Base-by-base conservation (phyloP, 2,888 invertebrate genomes). In the Tetramorium bicarinatum region DNA sequence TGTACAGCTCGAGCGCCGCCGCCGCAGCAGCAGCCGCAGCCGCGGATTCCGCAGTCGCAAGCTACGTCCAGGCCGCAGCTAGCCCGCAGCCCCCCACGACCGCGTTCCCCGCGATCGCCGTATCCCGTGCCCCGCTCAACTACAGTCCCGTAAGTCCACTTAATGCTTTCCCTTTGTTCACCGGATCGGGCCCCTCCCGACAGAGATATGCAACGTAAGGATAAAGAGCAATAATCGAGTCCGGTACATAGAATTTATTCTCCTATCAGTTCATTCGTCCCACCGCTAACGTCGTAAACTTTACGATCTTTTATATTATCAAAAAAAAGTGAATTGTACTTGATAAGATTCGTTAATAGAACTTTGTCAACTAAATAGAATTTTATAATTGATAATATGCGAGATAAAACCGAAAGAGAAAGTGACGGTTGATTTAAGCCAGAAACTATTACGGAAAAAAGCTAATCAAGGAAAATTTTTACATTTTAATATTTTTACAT, bases 51-150 rank as follows among this genome's bases (percentile, higher is more conserved):
- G 94, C 94, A 89, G 97, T 98, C 91, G 96, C 96, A 92, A 98
- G 98, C 95, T 99, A 99, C 95, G 98, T 99, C 95, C 99, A 99
- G 96, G 99, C 99, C 93, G 98, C 96, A 86, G 96, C 99, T 93
- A 99, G 98, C 96, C 99, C 99, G 93, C 99, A 99, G 96, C 99
- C 99, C 93, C 98, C 98, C 87, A 94, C 94, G 88, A 96, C 96
- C 94, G 98, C 98, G 94, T 99, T 99, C 96, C 98, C 98, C 94
- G 97, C 98, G 92, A 98, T 98, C 95, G 98, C 98, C 93, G 98
- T 98, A 95, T 98, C 98, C 96, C 97, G 98, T 95, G 98, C 98
- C 94, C 98, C 98, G 95, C 97, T 98, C 96, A 98, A 98, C 96
- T 98, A 98, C 96, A 98, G 97, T 96, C 98, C 98, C 96, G 98